A percentile compares a stretch with the other conserved stretches of the same genome.
Conservation (phyloP, 1,140 invertebrate genomes). For the Drosophila arizonae region DNA sequence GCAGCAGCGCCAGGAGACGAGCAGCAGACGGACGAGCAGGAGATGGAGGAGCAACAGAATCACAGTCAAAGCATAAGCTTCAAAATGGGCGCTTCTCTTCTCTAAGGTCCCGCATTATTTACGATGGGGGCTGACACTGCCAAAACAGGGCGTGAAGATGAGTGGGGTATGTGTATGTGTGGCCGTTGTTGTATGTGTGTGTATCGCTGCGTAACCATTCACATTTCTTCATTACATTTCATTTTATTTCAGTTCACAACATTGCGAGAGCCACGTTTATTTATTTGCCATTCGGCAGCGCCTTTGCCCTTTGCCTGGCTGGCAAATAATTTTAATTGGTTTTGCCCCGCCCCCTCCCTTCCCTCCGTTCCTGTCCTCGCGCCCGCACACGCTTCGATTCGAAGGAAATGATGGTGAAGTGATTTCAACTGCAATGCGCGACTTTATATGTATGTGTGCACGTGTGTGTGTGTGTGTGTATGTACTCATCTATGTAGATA, state of each 20-base stretch:
- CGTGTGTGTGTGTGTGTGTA: too few relatives aligned
- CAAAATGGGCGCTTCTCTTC: slow-evolving; percentile 53
- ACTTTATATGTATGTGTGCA: slow-evolving; percentile 8
- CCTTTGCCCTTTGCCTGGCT: slow-evolving; percentile 68
- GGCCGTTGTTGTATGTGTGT: slow-evolving; percentile 8
- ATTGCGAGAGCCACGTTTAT: slow-evolving; percentile 61
- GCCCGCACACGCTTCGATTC: slow-evolving; percentile 5
- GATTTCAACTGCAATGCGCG: slow-evolving; percentile 58
- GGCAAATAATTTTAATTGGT: slow-evolving; percentile 80
- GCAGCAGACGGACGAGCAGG: slow-evolving; percentile 1
- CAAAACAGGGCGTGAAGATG: slow-evolving; percentile 40
- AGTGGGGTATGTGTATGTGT: slow-evolving; percentile 6
- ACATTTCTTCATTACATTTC: slow-evolving; percentile 74
- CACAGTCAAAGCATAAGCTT: slow-evolving; percentile 54
- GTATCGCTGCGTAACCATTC: slow-evolving; percentile 51
- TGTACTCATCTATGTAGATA: slow-evolving; percentile 2
- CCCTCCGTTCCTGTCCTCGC: slow-evolving; percentile 13
- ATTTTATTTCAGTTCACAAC: slow-evolving; percentile 57
- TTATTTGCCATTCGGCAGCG: slow-evolving; percentile 74
- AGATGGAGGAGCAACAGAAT: slow-evolving; percentile 33
- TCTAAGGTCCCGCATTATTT: slow-evolving; percentile 78
- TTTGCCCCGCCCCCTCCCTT: slow-evolving; percentile 45
- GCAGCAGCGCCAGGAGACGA: neutral
- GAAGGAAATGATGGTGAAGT: slow-evolving; percentile 48
- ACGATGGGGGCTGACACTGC: slow-evolving; percentile 57